Evolutionary conservation across 2,888 invertebrate species (phyloP).

Genomic region (Drosophila fulvimacula): DNA sequence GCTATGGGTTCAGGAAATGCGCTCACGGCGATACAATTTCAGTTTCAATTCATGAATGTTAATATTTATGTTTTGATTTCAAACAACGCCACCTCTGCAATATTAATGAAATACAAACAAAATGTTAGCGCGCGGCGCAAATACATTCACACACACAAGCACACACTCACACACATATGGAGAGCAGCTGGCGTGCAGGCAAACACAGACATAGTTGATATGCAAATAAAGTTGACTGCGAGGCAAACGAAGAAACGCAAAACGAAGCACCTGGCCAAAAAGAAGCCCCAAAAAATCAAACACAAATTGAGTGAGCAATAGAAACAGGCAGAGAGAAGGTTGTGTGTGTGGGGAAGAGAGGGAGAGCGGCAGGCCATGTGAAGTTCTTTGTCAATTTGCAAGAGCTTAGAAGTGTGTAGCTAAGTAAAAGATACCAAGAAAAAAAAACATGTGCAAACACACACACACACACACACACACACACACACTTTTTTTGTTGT

Average conservation of each 20-base stretch:
- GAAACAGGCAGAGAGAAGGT: conserved; percentile 2
- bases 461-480: conserved; percentile 12
- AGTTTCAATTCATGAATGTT: conserved; percentile 82
- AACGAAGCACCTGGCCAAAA: conserved; percentile 57
- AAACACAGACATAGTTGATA: conserved; percentile 71
- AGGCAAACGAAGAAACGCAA: conserved; percentile 56
- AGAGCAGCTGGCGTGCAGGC: conserved; percentile 29
- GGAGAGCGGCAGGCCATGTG: conserved; percentile 31
- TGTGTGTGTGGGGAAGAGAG: not conserved
- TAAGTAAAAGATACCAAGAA: conserved; percentile 67
- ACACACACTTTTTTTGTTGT: conserved; percentile 25
- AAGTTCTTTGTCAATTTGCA: conserved; percentile 77
- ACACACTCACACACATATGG: conserved; percentile 22
- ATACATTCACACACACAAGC: conserved; percentile 35
- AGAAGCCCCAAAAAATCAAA: conserved; percentile 71
- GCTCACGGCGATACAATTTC: conserved; percentile 73
- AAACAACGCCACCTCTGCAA: conserved; percentile 81
- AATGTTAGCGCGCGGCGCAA: conserved; percentile 71
- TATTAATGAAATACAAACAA: conserved; percentile 82
- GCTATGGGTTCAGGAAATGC: conserved; percentile 59
- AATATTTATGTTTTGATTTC: conserved; percentile 83
- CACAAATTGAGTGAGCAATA: conserved; percentile 29
- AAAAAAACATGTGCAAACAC: conserved; percentile 32
- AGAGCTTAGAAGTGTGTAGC: conserved; percentile 74
- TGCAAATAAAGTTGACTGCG: conserved; percentile 73